These are phyloP conservation scores for Philotrypesis tridentata DNA, from an alignment of 1,140 invertebrate genomes.

Conservation along the genomic window DNA sequence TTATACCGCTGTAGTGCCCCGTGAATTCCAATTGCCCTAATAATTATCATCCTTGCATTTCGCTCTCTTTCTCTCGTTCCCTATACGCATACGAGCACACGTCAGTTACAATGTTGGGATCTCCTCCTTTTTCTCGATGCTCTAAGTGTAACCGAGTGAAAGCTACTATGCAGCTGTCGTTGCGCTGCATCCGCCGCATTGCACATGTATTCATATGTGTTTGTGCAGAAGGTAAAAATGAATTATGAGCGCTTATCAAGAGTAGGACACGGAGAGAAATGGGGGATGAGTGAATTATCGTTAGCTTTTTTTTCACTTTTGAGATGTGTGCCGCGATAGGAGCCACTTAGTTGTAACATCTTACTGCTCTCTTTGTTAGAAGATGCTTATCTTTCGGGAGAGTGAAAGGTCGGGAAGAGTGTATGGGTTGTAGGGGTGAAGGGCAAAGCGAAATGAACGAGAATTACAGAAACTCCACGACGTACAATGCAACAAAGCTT, in stretches of 20 bases:
- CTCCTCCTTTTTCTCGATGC: constrained; percentile 24
- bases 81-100: too few relatives aligned
- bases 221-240: constrained; percentile 22
- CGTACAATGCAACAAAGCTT: background rate
- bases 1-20: background rate
- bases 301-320: background rate
- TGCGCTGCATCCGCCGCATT: constrained; percentile 1
- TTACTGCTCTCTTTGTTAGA: background rate
- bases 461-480: background rate
- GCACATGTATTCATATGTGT: too few relatives aligned
- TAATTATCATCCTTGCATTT: constrained; percentile 47
- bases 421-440: background rate
- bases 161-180: constrained; percentile 33
- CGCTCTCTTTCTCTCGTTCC: constrained; percentile 17
- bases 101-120: constrained; percentile 13
- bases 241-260: constrained; percentile 13
- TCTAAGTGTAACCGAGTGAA: constrained; percentile 18
- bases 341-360: background rate
- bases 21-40: constrained; percentile 48
- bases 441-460: background rate
- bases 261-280: constrained; percentile 3
- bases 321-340: background rate
- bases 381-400: background rate
- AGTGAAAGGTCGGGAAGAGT: too few relatives aligned
- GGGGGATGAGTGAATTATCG: background rate